Base-by-base conservation (phyloP, 1,140 invertebrate species). In the Hycleus cichorii region DNA sequence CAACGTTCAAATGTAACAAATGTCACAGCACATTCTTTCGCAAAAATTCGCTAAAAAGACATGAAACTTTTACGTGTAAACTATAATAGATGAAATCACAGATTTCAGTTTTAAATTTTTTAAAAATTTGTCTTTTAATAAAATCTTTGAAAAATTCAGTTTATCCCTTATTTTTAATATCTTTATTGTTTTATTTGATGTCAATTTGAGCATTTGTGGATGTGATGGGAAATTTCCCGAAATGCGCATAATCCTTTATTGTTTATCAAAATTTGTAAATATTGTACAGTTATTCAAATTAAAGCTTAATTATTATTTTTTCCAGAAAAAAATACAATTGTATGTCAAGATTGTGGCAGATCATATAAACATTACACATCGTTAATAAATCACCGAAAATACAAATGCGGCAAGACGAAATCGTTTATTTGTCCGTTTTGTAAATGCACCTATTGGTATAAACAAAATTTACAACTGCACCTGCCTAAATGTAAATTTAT, bases 311-410 rank as follows among this genome's bases (percentile, higher is more conserved):
- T n/a, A 42, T 42, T 8, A 3, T 55, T 48, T 49, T 49, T 57
- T 49, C 25, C 55, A 57, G 47, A 49, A 12, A 3, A 4, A 9
- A 25, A 42, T 43, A 11, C 7, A 11, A 32, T 44, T 46, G 27
- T 57, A 25, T 89, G 84, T 73, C 78, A 83, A 18, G 84, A 86
- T 59, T 90, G 88, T 73, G 86, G 86, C 43, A 80, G 87, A 47
- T 81, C 87, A 44, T 90, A 89, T 74, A 89, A 89, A 72, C 78
- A 89, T 52, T 88, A 89, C 73, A 88, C 86, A 47, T 89, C 87
- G 66, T 75, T 91, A 66, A 78, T 87, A 32, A 89, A 89, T 70
- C 88, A 90, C 69, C 86, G 88, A 74, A 90, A 89, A 71, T 90
- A 87, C 85, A 88, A 90, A 70, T 91, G 88, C 73, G 87, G 77